A percentile compares a stretch with the other conserved stretches of the same genome.
These are phyloP conservation scores for Mylabris phalerata DNA, from an alignment of 1,140 invertebrate genomes.

Conservation along the genomic window DNA sequence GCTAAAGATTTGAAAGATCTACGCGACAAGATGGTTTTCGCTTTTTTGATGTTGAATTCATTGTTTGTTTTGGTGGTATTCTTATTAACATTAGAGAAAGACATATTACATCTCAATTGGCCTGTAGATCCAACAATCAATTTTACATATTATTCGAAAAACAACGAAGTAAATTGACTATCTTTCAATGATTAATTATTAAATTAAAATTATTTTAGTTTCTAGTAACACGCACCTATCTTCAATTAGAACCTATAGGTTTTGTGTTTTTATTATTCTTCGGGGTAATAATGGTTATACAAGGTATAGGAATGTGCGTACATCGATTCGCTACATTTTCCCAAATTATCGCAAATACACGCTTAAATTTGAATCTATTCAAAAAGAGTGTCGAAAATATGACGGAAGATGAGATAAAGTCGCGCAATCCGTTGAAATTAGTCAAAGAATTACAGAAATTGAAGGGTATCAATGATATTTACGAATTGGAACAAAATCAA, in stretches of 20 bases:
- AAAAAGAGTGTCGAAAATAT: constrained; percentile 20
- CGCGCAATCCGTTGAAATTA: constrained; percentile 22
- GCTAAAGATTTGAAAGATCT: constrained; percentile 55
- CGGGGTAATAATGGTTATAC: constrained; percentile 61
- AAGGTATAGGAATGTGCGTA: constrained; percentile 78
- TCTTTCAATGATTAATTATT: background rate
- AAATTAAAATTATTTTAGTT: constrained; percentile 31
- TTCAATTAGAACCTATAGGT: constrained; percentile 69
- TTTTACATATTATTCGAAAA: constrained; percentile 51
- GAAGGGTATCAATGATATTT: constrained; percentile 41
- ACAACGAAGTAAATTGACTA: constrained; percentile 32
- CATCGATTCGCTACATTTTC: constrained; percentile 79
- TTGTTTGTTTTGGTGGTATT: constrained; percentile 76
- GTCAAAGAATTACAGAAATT: constrained; percentile 32
- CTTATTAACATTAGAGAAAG: constrained; percentile 70
- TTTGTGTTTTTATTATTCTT: constrained; percentile 71
- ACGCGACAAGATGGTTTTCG: constrained; percentile 65
- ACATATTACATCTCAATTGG: constrained; percentile 63
- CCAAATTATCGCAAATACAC: constrained; percentile 73
- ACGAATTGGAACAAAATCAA: constrained; percentile 36
- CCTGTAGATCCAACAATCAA: constrained; percentile 60
- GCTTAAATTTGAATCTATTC: constrained; percentile 1
- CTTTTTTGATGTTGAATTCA: constrained; percentile 78
- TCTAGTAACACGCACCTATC: constrained; percentile 47
- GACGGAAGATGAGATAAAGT: constrained; percentile 20